These are phyloP conservation scores for Potamarius usumacintae DNA, from an alignment of 2,113 vertebrate species.

Conservation along the genomic window DNA sequence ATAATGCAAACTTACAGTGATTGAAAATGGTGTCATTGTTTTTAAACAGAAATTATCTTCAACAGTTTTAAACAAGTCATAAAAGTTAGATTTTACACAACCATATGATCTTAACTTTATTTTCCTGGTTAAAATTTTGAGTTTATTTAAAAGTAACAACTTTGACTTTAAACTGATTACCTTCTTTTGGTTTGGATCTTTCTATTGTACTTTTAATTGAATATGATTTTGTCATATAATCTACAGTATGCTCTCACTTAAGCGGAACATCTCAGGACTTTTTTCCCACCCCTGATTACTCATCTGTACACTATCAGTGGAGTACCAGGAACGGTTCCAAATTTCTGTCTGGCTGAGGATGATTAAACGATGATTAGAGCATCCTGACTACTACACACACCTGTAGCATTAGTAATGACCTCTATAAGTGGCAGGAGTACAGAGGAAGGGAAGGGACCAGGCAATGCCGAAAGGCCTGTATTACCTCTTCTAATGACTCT, in stretches of 20 bases:
- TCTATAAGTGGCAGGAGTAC: neutral
- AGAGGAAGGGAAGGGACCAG: constrained; percentile 31
- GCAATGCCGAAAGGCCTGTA: constrained; percentile 22
- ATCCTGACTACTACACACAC: constrained; percentile 1
- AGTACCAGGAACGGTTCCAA: neutral
- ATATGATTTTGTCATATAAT: neutral
- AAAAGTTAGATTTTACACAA: neutral
- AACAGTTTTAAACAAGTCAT: neutral
- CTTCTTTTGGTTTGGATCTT: neutral
- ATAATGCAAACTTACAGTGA: too few species aligned
- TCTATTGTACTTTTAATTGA: neutral
- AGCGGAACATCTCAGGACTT: neutral
- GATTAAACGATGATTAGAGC: neutral
- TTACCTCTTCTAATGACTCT: constrained; percentile 40
- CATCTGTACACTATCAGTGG: neutral
- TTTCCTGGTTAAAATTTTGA: too few species aligned
- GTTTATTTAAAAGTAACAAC: too few species aligned
- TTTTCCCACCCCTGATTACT: neutral
- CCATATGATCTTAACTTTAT: too few species aligned
- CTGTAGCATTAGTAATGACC: constrained; percentile 21
- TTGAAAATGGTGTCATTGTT: neutral
- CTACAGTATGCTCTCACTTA: neutral
- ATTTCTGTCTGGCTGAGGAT: neutral
- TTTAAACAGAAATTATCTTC: neutral
- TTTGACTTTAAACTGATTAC: neutral